phyloP scores from a whole-genome alignment of 2,888 invertebrate species.

The Entomobrya multifasciata region DNA sequence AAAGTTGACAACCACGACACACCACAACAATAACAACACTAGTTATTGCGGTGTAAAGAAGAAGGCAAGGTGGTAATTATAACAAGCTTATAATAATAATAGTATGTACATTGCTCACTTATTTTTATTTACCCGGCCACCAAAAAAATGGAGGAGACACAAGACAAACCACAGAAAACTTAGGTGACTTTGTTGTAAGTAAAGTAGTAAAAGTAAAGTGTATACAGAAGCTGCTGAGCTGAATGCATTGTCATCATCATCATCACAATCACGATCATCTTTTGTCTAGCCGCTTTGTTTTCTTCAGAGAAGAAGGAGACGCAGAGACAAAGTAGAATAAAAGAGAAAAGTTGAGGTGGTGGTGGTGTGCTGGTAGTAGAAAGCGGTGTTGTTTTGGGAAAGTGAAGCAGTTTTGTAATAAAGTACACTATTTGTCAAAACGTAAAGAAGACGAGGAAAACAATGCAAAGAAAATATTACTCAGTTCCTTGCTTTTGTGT shows the following conservation, averaged over 20 bases:
- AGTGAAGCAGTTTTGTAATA: slow-evolving; percentile 40
- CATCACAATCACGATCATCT: background rate
- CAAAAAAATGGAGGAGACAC: background rate
- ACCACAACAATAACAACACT: slow-evolving; percentile 7
- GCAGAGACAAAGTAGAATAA: slow-evolving; percentile 2
- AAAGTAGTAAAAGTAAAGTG: too few species aligned
- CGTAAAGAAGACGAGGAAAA: slow-evolving; percentile 6
- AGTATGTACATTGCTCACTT: background rate
- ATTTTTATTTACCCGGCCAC: background rate
- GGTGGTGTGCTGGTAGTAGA: background rate
- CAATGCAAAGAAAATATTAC: background rate
- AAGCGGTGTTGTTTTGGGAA: background rate
- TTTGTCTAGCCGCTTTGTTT: slow-evolving; percentile 6
- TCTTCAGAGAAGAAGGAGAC: background rate
- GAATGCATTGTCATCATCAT: background rate
- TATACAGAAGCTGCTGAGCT: too few species aligned
- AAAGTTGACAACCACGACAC: slow-evolving; percentile 13
- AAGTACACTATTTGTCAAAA: slow-evolving; percentile 45
- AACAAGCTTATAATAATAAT: slow-evolving; percentile 30
- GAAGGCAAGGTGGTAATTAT: slow-evolving; percentile 29
- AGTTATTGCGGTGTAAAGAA: background rate
- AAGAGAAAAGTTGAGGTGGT: slow-evolving; percentile 13
- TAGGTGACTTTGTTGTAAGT: too few species aligned
- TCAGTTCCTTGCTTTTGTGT: slow-evolving; percentile 3
- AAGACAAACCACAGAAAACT: background rate